Evolutionary conservation across 2,797 vertebrate genomes (phyloP), one percentile per base, ranked within the genome.

Genomic region (Apogon talboti): DNA sequence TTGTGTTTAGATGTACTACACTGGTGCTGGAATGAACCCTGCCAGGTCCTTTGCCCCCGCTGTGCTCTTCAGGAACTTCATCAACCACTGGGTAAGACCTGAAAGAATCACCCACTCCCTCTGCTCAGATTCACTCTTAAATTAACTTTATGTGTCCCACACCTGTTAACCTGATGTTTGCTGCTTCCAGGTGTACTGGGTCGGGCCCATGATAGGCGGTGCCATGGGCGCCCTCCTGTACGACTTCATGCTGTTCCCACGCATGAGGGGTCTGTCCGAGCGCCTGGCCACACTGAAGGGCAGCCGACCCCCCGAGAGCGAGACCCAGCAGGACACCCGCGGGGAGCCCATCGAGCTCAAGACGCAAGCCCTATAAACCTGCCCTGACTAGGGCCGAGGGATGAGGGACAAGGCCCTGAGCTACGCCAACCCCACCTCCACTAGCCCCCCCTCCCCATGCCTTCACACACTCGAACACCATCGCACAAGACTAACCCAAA

Each of bases 41-140:
- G 97, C 96, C 3, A 95, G 97, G 58, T 98, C 96, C 71, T 99
- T 99, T 14, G 97, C 96, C 61, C 96, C 97, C 6, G 97, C 97
- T 24, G 93, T 97, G 83, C 91, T 99, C 66, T 90, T 96, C 71
- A 94, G 95, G 89, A 97, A 96, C 87, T 98, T 98, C 82, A 82
- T 93, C 81, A 97, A 98, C 90, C 97, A 98, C 84, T 98, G 97
- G 97, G 97, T 98, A 92, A 96, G 11, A 6, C 71, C 21, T 24
- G 2, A 24, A 2, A 24, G 21, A 24, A 2, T 5, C 21, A 2
- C 21, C 21, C 21, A 5, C 21, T 5, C 21, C 21, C 21, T 24
- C 21, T 24, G 21, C 5, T 24, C 21, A 24, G 21, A 24, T 5
- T 24, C 21, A 24, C 5, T 5, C 21, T 24, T 24, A 24, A 24